These are phyloP conservation scores for Drosophila kikkawai DNA, from an alignment of 1,140 invertebrate genomes.

Conservation along the genomic window DNA sequence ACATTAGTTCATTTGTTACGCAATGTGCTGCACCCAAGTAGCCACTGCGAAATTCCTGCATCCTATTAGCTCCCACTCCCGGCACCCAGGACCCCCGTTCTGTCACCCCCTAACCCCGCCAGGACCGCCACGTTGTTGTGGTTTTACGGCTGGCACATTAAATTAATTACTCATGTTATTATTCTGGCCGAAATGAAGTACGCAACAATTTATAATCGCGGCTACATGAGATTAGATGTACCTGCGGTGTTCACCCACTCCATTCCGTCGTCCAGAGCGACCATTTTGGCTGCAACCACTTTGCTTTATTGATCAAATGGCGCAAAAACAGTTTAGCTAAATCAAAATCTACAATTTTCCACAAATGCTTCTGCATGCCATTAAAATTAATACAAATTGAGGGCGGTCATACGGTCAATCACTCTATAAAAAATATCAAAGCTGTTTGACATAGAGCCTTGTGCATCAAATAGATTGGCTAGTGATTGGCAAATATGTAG, in stretches of 20 bases:
- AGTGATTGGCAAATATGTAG: background rate
- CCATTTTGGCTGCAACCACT: constrained; percentile 55
- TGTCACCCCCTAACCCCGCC: background rate
- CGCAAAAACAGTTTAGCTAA: constrained; percentile 56
- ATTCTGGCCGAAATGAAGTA: constrained; percentile 83
- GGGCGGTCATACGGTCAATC: background rate
- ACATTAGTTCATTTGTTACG: constrained; percentile 81
- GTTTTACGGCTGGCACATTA: constrained; percentile 78
- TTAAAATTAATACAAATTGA: constrained; percentile 62
- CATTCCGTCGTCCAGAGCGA: background rate
- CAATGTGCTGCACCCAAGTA: constrained; percentile 39
- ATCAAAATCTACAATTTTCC: constrained; percentile 72
- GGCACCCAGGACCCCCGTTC: background rate
- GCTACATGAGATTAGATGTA: constrained; percentile 82
- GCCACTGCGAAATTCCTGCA: constrained; percentile 19
- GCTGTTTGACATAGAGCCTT: background rate
- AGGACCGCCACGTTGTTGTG: constrained; percentile 43
- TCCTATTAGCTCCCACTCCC: background rate
- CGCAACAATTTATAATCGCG: constrained; percentile 84
- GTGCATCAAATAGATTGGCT: background rate
- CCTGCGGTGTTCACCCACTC: constrained; percentile 56
- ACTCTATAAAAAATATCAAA: background rate
- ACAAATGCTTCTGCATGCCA: constrained; percentile 50
- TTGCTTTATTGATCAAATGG: constrained; percentile 78
- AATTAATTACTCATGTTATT: constrained; percentile 85